Conservation (phyloP, 2,113 vertebrate genomes). For the Salvelinus alpinus region DNA sequence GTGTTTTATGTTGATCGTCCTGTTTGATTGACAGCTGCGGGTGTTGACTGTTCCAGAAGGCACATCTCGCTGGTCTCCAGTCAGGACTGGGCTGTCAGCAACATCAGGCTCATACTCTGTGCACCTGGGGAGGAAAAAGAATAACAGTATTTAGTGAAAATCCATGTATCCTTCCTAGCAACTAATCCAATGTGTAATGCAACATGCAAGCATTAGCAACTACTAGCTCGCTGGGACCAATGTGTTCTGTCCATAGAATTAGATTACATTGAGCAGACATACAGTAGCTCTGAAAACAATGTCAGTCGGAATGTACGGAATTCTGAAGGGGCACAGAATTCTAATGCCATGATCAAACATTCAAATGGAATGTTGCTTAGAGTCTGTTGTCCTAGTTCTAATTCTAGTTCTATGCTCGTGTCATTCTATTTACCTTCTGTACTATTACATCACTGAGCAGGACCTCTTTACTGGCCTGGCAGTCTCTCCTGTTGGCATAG, state of each 20-base stretch:
- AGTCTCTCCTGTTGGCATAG: constrained; percentile 50
- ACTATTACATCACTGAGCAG: constrained; percentile 60
- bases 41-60: constrained; percentile 47
- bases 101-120: constrained; percentile 23
- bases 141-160: not conserved
- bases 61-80: constrained; percentile 26
- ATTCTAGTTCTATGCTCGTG: constrained; percentile 16
- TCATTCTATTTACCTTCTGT: constrained; percentile 38
- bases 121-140: constrained; percentile 30
- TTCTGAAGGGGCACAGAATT: not conserved
- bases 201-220: not conserved
- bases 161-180: not conserved
- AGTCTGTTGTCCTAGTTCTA: constrained; percentile 33
- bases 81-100: constrained; percentile 50
- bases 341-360: not conserved
- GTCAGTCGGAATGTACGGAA: not conserved
- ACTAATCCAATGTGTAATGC: too few relatives aligned
- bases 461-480: constrained; percentile 44
- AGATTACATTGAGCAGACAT: constrained; percentile 29
- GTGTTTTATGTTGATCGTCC: constrained; percentile 3
- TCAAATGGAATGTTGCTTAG: not conserved
- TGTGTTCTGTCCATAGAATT: constrained; percentile 13
- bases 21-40: constrained; percentile 25
- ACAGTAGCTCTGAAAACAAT: not conserved
- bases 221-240: not conserved